phyloP scores from a whole-genome alignment of 2,888 invertebrate species.

The Rutpela maculata region DNA sequence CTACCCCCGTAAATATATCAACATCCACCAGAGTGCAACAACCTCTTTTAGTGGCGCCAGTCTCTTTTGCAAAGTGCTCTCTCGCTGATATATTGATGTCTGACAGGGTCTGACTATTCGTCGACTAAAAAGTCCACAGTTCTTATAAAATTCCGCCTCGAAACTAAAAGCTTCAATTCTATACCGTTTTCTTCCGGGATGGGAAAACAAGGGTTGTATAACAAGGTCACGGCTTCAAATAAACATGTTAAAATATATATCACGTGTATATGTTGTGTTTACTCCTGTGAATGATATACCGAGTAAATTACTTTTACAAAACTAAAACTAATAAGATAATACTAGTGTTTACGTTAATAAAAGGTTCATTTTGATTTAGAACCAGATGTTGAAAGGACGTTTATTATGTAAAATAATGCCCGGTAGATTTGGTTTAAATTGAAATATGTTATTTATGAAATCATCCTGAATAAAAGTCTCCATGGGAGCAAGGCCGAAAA shows the following conservation, averaged over 20 bases:
- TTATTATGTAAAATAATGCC: too few species aligned
- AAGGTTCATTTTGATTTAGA: too few species aligned
- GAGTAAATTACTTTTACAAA: too few species aligned
- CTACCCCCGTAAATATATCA: neutral
- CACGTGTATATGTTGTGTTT: too few species aligned
- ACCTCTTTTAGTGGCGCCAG: constrained; percentile 50
- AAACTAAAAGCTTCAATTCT: constrained; percentile 18
- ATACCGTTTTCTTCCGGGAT: neutral
- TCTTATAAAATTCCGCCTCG: neutral
- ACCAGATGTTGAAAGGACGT: too few species aligned
- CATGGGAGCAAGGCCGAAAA: too few species aligned
- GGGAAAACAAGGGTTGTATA: neutral
- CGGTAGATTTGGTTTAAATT: too few species aligned
- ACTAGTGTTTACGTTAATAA: too few species aligned
- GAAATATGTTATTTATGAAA: too few species aligned
- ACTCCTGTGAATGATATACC: too few species aligned
- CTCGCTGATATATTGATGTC: constrained; percentile 45
- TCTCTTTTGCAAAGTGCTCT: constrained; percentile 33
- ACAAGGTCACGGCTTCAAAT: neutral
- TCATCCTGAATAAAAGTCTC: too few species aligned
- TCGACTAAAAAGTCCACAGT: constrained; percentile 21
- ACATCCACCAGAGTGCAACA: constrained; percentile 40
- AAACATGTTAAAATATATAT: neutral
- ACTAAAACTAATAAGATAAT: too few species aligned
- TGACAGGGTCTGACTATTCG: constrained; percentile 6